Percentiles rank a stretch among this genome's conserved stretches.
These are phyloP conservation scores for Echinometra lucunter DNA, from an alignment of 53 echinoderm and acorn worm genomes.

Conservation along the genomic window DNA sequence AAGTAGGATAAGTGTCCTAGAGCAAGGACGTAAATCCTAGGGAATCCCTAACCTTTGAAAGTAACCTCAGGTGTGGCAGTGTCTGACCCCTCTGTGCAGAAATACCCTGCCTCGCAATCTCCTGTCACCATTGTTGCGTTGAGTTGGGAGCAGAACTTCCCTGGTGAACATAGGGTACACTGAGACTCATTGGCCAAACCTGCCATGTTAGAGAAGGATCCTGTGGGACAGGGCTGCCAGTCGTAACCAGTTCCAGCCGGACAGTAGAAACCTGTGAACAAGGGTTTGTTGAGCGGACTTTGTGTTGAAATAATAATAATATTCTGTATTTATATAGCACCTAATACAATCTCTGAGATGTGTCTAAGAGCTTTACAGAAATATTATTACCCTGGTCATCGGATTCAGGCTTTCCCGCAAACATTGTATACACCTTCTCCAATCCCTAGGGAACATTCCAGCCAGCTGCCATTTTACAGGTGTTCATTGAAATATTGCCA, in stretches of 20 bases:
- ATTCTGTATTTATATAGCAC: too few relatives aligned
- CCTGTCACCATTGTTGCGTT: conserved; percentile 88
- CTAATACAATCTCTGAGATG: too few relatives aligned
- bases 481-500: too few relatives aligned
- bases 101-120: conserved; percentile 85
- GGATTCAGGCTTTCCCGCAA: too few relatives aligned
- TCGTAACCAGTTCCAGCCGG: conserved; percentile 97
- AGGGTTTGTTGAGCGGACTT: neutral
- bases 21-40: too few relatives aligned
- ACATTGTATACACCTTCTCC: too few relatives aligned
- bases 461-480: too few relatives aligned
- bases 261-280: conserved; percentile 89
- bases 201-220: conserved; percentile 86
- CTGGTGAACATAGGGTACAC: conserved; percentile 86
- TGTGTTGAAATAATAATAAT: neutral
- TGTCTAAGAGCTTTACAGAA: too few relatives aligned
- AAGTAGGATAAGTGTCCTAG: too few relatives aligned
- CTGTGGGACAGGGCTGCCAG: conserved; percentile 97
- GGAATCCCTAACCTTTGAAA: conserved; percentile 84
- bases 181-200: conserved; percentile 88
- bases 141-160: conserved; percentile 86
- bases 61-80: conserved; percentile 94
- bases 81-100: conserved; percentile 92
- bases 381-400: too few relatives aligned
- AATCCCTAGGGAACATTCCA: too few relatives aligned